A percentile compares a stretch with the other conserved stretches of the same genome.
phyloP scores from a whole-genome alignment of 2,797 vertebrate genomes.

The Salarias fasciatus region DNA sequence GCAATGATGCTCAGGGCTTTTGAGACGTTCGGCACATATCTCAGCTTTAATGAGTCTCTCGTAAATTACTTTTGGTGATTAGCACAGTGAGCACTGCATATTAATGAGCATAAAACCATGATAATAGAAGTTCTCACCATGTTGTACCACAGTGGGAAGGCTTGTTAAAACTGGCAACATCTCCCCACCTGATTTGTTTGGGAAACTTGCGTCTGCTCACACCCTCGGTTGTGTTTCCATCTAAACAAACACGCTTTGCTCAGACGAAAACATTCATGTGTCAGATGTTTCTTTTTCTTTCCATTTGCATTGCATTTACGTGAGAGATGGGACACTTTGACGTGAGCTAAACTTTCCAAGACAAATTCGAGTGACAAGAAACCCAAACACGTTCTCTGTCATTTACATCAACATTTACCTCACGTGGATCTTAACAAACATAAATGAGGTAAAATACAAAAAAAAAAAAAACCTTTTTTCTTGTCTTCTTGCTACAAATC shows the following conservation, averaged over 20 bases:
- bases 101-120: background rate
- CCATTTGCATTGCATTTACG: constrained; percentile 52
- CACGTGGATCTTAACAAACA: too few species aligned
- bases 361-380: constrained; percentile 36
- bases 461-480: too few species aligned
- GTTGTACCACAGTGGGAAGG: background rate
- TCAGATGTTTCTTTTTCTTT: constrained; percentile 16
- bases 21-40: background rate
- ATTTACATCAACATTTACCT: constrained; percentile 28
- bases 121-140: background rate
- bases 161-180: background rate
- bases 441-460: too few species aligned
- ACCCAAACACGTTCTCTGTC: background rate
- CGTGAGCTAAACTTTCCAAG: constrained; percentile 51
- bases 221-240: background rate
- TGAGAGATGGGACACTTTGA: constrained; percentile 20
- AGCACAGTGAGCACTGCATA: background rate
- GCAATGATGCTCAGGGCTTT: background rate
- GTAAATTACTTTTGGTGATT: background rate
- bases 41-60: background rate
- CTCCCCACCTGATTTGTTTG: constrained; percentile 32
- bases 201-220: constrained; percentile 8
- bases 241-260: constrained; percentile 28
- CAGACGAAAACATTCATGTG: constrained; percentile 27
- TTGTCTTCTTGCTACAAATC: too few species aligned